phyloP scores from a whole-genome alignment of 2,113 vertebrate species.

The Myrmophylax atrothorax region DNA sequence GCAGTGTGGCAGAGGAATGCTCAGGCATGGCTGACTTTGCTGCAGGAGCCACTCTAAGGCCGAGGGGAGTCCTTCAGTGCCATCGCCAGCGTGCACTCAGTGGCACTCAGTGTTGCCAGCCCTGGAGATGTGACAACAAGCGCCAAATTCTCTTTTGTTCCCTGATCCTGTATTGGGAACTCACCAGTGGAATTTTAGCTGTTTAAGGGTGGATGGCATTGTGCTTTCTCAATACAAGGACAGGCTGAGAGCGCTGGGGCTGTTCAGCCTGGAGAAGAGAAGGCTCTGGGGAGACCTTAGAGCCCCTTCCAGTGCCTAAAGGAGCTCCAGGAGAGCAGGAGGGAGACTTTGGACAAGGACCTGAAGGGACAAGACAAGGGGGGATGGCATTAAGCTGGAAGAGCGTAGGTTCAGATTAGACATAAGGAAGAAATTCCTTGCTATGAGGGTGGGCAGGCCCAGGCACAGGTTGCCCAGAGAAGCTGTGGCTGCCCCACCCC shows the following conservation, averaged over 20 bases:
- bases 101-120: not conserved
- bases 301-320: not conserved
- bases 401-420: not conserved
- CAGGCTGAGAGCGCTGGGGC: not conserved
- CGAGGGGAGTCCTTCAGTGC: not conserved
- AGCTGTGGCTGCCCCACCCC: not conserved
- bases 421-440: not conserved
- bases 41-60: not conserved
- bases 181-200: not conserved
- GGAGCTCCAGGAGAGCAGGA: not conserved
- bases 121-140: accelerated
- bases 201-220: not conserved
- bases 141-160: not conserved
- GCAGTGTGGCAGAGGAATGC: not conserved
- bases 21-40: not conserved
- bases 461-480: not conserved
- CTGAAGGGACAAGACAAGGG: not conserved
- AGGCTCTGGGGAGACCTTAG: not conserved
- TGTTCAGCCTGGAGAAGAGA: not conserved
- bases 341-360: not conserved
- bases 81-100: accelerated
- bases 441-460: not conserved
- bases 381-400: not conserved
- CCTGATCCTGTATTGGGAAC: not conserved
- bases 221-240: not conserved